Evolutionary conservation across 2,888 invertebrate genomes (phyloP), one percentile per base, ranked within the genome.

Genomic region (Ommatoiulus sabulosus): DNA sequence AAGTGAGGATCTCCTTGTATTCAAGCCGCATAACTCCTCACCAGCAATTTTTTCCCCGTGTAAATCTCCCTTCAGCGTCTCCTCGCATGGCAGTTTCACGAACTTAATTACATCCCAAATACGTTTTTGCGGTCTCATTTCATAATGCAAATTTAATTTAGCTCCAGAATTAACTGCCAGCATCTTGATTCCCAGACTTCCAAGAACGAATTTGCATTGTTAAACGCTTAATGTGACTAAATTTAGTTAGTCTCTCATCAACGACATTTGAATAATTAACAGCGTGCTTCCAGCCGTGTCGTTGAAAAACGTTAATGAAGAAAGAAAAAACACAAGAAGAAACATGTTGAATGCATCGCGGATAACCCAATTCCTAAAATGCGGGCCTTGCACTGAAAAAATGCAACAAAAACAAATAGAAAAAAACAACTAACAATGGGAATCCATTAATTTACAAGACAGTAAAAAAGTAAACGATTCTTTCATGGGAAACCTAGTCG

Each of bases 141-240:
- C 80, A 80, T 80, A 80, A 80, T 80, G 80, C 80, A 80, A 80
- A 80, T 80, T 80, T 35, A 80, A 80, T 80, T 80, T 80, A 35
- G 80, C 80, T 80, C 80, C 35, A 4, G 80, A 35, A 80, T 80
- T 80, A 80, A 80, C 80, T 35, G 80, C 35, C 35, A 35, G 35
- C 35, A 80, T 80, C 80, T 80, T 80, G 80, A 80, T 80, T 80
- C 80, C 35, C 35, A 80, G 80, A 80, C 10, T 80, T 80, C 80
- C 80, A 35, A 24, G 80, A 80, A 80, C 5, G 80, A 80, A 80
- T 80, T 80, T 80, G 80, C 80, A 80, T 80, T 80, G 80, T 80
- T 80, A 35, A 35, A 80, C 80, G 80, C 80, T 35, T 80, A 80
- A 80, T 80, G 80, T 80, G 80, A 35, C 80, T 80, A 80, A 80